phyloP scores from a whole-genome alignment of 1,140 invertebrate genomes.

The Bombus haemorrhoidalis region DNA sequence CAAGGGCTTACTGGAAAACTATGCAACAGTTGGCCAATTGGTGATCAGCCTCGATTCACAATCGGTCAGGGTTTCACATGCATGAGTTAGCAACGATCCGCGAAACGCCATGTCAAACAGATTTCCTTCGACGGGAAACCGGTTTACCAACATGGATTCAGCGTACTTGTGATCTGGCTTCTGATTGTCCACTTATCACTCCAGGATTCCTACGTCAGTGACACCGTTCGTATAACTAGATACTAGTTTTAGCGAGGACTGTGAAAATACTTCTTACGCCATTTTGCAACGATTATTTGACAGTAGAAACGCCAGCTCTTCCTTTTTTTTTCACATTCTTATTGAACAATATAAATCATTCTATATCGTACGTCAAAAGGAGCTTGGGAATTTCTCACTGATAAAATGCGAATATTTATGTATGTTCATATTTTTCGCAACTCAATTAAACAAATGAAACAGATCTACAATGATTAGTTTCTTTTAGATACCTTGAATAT shows the following conservation, averaged over 20 bases:
- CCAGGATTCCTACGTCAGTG: conserved; percentile 48
- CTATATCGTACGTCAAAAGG: no score
- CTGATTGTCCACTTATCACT: conserved; percentile 56
- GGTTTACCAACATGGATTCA: conserved; percentile 19
- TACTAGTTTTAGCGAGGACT: conserved; percentile 46
- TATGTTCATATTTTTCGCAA: background rate
- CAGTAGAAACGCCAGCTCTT: background rate
- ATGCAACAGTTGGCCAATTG: conserved; percentile 34
- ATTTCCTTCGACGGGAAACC: conserved; percentile 44
- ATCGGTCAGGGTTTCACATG: conserved; percentile 5
- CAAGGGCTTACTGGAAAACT: background rate
- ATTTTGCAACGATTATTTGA: background rate
- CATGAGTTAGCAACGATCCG: background rate
- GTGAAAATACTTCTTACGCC: background rate
- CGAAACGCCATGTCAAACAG: conserved; percentile 4
- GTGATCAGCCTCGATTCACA: conserved; percentile 19
- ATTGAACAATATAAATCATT: background rate
- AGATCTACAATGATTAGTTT: background rate
- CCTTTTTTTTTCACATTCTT: background rate
- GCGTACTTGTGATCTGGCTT: conserved; percentile 9
- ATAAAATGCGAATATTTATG: no score
- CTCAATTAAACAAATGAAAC: background rate
- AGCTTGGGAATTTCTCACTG: no score
- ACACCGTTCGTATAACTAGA: conserved; percentile 54
- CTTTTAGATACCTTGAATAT: background rate